Evolutionary conservation across 2,113 vertebrate species (phyloP).

Genomic region (Tursiops truncatus): DNA sequence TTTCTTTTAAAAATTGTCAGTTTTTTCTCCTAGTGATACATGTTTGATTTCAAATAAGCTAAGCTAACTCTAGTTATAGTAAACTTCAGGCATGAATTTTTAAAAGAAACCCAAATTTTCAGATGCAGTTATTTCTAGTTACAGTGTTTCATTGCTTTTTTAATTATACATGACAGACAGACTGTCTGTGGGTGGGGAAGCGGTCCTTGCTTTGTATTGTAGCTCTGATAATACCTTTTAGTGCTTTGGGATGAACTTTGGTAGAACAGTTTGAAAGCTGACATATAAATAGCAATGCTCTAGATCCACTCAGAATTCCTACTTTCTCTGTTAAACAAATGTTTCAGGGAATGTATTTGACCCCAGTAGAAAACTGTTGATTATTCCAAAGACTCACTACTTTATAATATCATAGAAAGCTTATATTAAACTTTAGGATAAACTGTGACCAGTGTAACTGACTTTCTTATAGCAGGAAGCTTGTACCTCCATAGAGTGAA

Average conservation of each 20-base stretch:
- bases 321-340: neutral
- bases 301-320: neutral
- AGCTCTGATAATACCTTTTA: constrained; percentile 25
- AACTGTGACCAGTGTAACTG: neutral
- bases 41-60: constrained; percentile 17
- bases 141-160: neutral
- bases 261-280: constrained; percentile 49
- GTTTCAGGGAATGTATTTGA: neutral
- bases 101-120: neutral
- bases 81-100: constrained; percentile 38
- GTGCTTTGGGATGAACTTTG: constrained; percentile 41
- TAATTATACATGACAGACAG: constrained; percentile 46
- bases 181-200: neutral
- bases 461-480: neutral
- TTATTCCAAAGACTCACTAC: neutral
- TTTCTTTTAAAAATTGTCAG: neutral
- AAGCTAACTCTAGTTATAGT: neutral
- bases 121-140: neutral
- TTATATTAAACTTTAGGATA: neutral
- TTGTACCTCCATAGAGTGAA: neutral
- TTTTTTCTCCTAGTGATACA: neutral
- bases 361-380: neutral
- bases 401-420: neutral
- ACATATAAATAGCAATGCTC: constrained; percentile 27
- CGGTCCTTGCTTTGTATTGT: neutral